Conservation (phyloP, 2,888 invertebrate genomes). For the Eudasyphora cyanicolor region DNA sequence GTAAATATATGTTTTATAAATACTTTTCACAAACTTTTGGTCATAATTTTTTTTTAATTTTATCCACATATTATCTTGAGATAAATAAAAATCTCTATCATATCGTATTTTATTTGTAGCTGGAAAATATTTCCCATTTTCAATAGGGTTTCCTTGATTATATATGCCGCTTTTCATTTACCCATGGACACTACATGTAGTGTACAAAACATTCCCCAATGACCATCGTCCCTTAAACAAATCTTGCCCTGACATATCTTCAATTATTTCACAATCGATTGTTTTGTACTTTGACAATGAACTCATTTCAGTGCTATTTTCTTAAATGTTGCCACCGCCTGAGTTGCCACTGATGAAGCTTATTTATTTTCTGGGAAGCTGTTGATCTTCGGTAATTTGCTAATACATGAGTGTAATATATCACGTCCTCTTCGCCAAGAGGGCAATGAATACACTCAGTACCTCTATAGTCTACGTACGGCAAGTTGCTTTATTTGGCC, state of each 20-base stretch:
- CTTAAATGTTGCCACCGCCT: slow-evolving; percentile 68
- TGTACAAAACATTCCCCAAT: not conserved
- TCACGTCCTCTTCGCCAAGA: slow-evolving; percentile 66
- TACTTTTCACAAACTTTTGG: no score
- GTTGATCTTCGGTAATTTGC: slow-evolving; percentile 65
- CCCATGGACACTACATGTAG: no score
- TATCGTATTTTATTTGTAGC: no score
- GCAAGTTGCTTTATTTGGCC: not conserved
- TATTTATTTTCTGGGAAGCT: slow-evolving; percentile 46
- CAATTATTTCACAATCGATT: slow-evolving; percentile 16
- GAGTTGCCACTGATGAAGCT: slow-evolving; percentile 31
- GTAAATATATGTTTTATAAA: no score
- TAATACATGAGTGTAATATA: slow-evolving; percentile 72
- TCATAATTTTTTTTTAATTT: no score
- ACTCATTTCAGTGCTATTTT: slow-evolving; percentile 50
- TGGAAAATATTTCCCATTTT: no score
- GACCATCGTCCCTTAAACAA: not conserved
- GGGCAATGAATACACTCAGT: not conserved
- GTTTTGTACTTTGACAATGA: slow-evolving; percentile 56
- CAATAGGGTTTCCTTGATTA: no score
- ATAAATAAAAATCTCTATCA: no score
- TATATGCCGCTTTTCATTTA: no score
- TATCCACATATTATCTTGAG: no score
- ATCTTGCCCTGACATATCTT: not conserved
- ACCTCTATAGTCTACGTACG: not conserved